phyloP scores from a whole-genome alignment of 2,113 vertebrate genomes.

The Apus apus region DNA sequence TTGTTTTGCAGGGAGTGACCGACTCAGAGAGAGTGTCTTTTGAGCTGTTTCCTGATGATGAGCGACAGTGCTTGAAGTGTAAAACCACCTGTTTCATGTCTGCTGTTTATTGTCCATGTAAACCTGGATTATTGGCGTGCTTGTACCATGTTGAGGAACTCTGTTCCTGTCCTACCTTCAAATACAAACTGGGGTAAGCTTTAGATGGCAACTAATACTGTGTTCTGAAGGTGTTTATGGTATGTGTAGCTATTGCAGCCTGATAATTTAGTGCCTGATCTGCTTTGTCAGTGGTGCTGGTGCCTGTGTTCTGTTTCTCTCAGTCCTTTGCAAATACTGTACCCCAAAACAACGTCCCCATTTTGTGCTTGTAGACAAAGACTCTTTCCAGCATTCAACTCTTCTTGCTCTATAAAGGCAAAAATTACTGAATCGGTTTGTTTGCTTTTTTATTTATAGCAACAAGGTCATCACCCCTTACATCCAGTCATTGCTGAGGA shows the following conservation, averaged over 20 bases:
- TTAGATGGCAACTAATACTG: not conserved
- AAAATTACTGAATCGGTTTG: constrained; percentile 1
- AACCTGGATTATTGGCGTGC: constrained; percentile 87
- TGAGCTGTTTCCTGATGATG: constrained; percentile 93
- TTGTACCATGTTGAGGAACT: constrained; percentile 86
- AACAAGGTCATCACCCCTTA: not conserved
- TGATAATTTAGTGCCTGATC: not conserved
- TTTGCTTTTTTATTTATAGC: not conserved
- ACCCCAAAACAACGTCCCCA: not conserved
- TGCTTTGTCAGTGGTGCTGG: not conserved
- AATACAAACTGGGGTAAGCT: constrained; percentile 90
- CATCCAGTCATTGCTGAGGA: not conserved
- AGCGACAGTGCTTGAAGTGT: constrained; percentile 93
- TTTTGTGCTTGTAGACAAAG: not conserved
- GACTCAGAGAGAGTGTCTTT: constrained; percentile 83
- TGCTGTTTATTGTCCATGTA: constrained; percentile 88
- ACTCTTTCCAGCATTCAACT: not conserved
- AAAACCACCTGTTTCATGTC: constrained; percentile 98
- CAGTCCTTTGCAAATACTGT: not conserved
- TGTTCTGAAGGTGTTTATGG: not conserved
- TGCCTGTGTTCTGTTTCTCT: not conserved
- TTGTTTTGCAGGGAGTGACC: constrained; percentile 83
- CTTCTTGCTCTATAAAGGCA: not conserved
- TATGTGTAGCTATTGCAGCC: accelerated
- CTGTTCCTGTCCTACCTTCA: constrained; percentile 86